These are phyloP conservation scores for Ctenomys sociabilis DNA, from an alignment of 2,113 vertebrate genomes.

Conservation along the genomic window DNA sequence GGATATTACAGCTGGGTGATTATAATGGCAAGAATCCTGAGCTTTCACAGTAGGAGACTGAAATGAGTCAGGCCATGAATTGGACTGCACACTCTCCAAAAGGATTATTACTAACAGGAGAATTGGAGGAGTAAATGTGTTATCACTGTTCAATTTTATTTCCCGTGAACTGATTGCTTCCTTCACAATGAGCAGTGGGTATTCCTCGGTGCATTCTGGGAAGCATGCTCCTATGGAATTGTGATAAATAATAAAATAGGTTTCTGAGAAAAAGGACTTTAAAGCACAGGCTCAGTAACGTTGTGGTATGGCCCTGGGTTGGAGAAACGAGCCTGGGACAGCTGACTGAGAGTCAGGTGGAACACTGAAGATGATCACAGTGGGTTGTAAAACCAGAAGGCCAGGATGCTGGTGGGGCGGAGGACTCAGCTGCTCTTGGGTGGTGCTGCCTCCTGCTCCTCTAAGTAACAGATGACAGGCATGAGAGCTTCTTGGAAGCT, in stretches of 20 bases:
- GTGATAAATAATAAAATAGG: constrained; percentile 19
- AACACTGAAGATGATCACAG: not conserved
- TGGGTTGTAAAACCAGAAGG: not conserved
- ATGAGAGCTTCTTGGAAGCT: not conserved
- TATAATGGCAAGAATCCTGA: constrained; percentile 23
- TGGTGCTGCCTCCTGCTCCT: not conserved
- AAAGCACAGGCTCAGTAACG: not conserved
- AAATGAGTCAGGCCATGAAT: not conserved
- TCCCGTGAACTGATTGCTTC: not conserved
- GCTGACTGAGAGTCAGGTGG: constrained; percentile 18
- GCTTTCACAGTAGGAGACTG: not conserved
- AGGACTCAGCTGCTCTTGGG: not conserved
- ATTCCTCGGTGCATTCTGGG: not conserved
- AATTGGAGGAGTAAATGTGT: not conserved
- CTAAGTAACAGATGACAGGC: constrained; percentile 12
- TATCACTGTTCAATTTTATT: not conserved
- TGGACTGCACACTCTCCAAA: not conserved
- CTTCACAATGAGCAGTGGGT: not conserved
- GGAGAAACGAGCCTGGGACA: not conserved
- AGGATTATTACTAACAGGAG: not conserved
- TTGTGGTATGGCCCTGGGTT: not conserved
- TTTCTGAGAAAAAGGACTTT: not conserved
- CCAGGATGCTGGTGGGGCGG: not conserved
- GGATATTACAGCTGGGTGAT: not conserved
- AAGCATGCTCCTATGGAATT: not conserved